These are phyloP conservation scores for Prorops nasuta DNA, from an alignment of 1,140 invertebrate genomes.

Conservation along the genomic window DNA sequence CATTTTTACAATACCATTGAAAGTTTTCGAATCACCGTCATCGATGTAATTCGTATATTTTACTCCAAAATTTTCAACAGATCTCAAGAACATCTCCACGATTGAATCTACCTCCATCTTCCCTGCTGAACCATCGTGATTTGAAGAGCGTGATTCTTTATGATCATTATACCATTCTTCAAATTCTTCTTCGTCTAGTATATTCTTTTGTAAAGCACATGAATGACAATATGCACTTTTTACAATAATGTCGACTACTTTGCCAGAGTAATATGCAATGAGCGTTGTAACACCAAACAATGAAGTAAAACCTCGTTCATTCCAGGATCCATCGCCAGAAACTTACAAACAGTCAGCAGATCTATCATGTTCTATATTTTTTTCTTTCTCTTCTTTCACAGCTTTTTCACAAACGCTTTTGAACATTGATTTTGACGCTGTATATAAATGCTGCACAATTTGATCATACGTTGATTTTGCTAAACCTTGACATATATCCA, in stretches of 20 bases:
- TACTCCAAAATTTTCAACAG: background rate
- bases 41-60: slow-evolving; percentile 6
- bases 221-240: slow-evolving; percentile 2
- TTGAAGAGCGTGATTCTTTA: background rate
- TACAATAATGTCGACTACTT: background rate
- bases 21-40: slow-evolving; percentile 3
- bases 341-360: slow-evolving; percentile 2
- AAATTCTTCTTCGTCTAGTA: background rate
- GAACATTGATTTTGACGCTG: slow-evolving; percentile 1
- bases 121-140: background rate
- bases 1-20: background rate
- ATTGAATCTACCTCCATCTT: slow-evolving; percentile 1
- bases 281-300: background rate
- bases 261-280: background rate
- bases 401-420: slow-evolving; percentile 10
- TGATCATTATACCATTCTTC: slow-evolving; percentile 1
- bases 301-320: background rate
- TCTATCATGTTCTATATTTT: background rate
- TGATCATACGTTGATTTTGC: slow-evolving; percentile 6
- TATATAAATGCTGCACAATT: slow-evolving; percentile 1
- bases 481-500: slow-evolving; percentile 14
- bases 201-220: background rate
- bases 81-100: background rate
- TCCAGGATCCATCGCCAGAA: background rate
- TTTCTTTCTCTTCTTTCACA: slow-evolving; percentile 9